phyloP scores from a whole-genome alignment of 2,797 vertebrate species.

The Simalia tracyae region DNA sequence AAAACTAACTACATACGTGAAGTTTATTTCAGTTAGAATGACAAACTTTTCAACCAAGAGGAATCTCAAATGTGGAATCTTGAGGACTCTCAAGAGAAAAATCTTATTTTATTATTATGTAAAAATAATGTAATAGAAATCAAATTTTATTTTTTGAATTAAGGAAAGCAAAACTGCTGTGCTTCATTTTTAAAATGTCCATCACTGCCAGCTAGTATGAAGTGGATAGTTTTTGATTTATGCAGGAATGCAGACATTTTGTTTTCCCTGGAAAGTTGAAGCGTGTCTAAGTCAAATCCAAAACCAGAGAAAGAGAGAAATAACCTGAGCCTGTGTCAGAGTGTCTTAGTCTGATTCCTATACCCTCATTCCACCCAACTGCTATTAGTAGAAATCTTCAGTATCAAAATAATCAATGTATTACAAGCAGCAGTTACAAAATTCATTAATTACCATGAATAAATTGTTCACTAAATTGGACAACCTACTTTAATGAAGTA shows the following conservation, averaged over 20 bases:
- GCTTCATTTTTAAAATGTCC: conserved; percentile 35
- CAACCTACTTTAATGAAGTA: neutral
- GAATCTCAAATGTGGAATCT: too few relatives aligned
- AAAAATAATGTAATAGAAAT: conserved; percentile 17
- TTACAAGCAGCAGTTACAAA: neutral
- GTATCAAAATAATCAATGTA: neutral
- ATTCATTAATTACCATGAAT: neutral
- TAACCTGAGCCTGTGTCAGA: too few relatives aligned
- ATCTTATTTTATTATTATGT: neutral
- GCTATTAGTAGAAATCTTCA: too few relatives aligned
- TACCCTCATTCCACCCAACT: too few relatives aligned
- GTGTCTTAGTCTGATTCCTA: too few relatives aligned
- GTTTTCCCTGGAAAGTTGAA: too few relatives aligned
- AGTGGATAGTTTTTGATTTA: neutral
- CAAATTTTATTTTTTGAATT: conserved; percentile 37
- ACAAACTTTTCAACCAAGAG: too few relatives aligned
- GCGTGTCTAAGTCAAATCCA: too few relatives aligned
- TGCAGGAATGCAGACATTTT: too few relatives aligned
- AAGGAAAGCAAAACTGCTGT: conserved; percentile 32
- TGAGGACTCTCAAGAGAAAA: neutral
- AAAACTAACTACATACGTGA: too few relatives aligned
- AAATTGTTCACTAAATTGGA: neutral
- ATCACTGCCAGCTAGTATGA: neutral
- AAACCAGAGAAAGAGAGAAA: too few relatives aligned
- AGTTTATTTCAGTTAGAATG: too few relatives aligned